phyloP scores from a whole-genome alignment of 1,140 invertebrate genomes.

The Panagrolaimus sp. region DNA sequence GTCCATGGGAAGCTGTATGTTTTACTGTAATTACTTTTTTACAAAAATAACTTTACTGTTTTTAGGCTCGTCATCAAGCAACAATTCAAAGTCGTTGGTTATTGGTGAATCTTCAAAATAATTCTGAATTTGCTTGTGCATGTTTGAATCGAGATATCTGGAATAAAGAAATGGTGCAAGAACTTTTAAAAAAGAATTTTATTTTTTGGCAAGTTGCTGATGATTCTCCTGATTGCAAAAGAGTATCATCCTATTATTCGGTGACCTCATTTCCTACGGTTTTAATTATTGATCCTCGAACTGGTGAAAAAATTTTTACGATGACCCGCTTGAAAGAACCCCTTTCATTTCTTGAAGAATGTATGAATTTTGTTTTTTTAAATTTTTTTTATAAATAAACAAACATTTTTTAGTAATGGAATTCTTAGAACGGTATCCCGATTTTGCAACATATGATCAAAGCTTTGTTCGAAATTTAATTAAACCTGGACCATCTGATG shows the following conservation, averaged over 20 bases:
- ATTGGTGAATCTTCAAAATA: neutral
- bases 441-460: neutral
- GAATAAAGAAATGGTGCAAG: neutral
- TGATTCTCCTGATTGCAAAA: neutral
- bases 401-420: neutral
- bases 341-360: neutral
- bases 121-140: neutral
- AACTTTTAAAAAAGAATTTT: neutral
- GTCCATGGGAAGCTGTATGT: constrained; percentile 2
- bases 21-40: too few relatives aligned
- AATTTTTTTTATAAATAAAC: neutral
- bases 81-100: neutral
- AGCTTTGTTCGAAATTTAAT: neutral
- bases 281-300: constrained; percentile 4
- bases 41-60: too few relatives aligned
- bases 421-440: neutral
- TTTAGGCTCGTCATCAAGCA: neutral
- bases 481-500: neutral
- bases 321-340: constrained; percentile 2
- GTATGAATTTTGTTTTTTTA: neutral
- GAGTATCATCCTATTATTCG: neutral
- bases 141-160: constrained; percentile 7
- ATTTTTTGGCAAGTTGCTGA: constrained; percentile 9
- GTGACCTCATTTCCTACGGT: neutral
- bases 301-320: neutral